Conservation (phyloP, 2,888 invertebrate species). For the Caenorhabditis japonica region DNA sequence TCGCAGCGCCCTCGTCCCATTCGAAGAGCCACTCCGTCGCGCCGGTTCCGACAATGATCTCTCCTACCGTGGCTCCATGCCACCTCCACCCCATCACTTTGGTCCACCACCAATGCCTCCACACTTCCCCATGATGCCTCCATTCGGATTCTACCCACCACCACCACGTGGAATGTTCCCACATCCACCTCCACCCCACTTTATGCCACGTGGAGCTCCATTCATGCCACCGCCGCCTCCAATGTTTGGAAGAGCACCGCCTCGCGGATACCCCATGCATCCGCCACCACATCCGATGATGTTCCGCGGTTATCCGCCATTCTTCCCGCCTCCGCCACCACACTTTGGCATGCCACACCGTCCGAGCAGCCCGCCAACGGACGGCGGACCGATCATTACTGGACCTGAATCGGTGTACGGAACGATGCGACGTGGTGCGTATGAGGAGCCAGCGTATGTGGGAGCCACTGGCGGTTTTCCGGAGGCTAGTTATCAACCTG, state of each 20-base stretch:
- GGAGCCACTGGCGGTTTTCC: conserved; percentile 75
- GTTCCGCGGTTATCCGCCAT: conserved; percentile 43
- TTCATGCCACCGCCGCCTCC: conserved; percentile 61
- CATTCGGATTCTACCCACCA: conserved; percentile 55
- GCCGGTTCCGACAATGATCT: conserved; percentile 59
- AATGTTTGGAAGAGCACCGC: conserved; percentile 44
- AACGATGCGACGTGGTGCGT: conserved; percentile 62
- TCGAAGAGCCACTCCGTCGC: conserved; percentile 53
- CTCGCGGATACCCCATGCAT: conserved; percentile 56
- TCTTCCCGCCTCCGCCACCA: conserved; percentile 46
- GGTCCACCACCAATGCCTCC: conserved; percentile 20
- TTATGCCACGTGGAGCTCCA: conserved; percentile 21
- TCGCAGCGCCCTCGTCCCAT: conserved; percentile 54
- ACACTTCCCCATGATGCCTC: conserved; percentile 45
- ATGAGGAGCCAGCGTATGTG: conserved; percentile 81
- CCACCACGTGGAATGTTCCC: conserved; percentile 36
- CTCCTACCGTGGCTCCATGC: conserved; percentile 30
- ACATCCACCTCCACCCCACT: conserved; percentile 56
- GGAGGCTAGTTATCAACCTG: conserved; percentile 66
- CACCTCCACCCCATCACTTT: conserved; percentile 24
- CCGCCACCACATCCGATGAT: conserved; percentile 56
- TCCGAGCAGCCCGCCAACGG: conserved; percentile 29
- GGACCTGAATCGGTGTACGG: conserved; percentile 74
- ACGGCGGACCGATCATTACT: conserved; percentile 73
- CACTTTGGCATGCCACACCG: conserved; percentile 39